These are phyloP conservation scores for Drosophila nr. perissopoda DNA, from an alignment of 2,888 invertebrate genomes.

Conservation along the genomic window DNA sequence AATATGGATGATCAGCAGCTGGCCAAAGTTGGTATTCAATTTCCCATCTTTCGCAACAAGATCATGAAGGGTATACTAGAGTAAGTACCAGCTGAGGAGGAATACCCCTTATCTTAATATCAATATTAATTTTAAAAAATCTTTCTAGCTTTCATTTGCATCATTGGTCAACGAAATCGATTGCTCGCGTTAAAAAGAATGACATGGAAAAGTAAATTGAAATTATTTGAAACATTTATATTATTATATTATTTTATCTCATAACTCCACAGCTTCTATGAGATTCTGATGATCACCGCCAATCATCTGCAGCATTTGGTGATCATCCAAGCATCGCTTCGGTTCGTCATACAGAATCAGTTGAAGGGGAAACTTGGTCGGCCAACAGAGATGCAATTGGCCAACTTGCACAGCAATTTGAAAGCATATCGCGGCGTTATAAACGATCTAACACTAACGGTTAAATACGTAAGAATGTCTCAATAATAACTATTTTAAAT, in stretches of 20 bases:
- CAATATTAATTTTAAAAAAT: background rate
- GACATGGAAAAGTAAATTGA: slow-evolving; percentile 59
- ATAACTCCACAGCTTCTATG: slow-evolving; percentile 79
- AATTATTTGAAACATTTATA: background rate
- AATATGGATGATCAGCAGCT: slow-evolving; percentile 77
- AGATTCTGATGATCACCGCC: slow-evolving; percentile 82
- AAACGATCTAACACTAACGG: slow-evolving; percentile 73
- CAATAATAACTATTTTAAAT: background rate
- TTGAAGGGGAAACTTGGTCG: slow-evolving; percentile 63
- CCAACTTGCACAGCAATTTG: slow-evolving; percentile 59
- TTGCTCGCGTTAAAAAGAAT: slow-evolving; percentile 72
- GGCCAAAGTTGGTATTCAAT: slow-evolving; percentile 75
- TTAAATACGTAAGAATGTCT: slow-evolving; percentile 80
- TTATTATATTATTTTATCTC: background rate
- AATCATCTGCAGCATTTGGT: slow-evolving; percentile 83
- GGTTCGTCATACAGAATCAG: slow-evolving; percentile 71
- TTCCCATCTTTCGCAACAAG: slow-evolving; percentile 81
- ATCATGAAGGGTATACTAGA: slow-evolving; percentile 82
- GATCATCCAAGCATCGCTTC: slow-evolving; percentile 78
- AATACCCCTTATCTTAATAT: background rate
- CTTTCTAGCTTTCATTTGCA: slow-evolving; percentile 81
- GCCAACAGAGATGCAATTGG: slow-evolving; percentile 56
- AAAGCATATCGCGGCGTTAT: slow-evolving; percentile 73
- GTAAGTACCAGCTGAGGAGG: slow-evolving; percentile 62
- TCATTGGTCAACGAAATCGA: slow-evolving; percentile 82